Evolutionary conservation across 2,113 vertebrate species (phyloP), one percentile per base, ranked within the genome.

Genomic region (Haliaeetus leucogaster): DNA sequence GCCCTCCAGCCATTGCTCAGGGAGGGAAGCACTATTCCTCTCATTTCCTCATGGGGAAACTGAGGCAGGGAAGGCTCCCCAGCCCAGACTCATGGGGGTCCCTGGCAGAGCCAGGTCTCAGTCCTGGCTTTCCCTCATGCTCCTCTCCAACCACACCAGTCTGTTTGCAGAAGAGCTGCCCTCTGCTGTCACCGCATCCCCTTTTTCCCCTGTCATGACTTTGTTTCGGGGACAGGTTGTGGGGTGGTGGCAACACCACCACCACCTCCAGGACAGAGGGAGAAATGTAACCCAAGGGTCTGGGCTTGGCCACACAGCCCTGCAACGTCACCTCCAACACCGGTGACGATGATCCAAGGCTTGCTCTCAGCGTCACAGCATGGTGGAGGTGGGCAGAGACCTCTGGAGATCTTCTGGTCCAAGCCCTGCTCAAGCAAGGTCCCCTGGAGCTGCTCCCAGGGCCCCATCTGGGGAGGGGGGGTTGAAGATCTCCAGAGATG

Each of bases 401-500:
- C 52, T n/a, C 52, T n/a, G 52, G 45, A 72, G 19, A 19, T 9
- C 40, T 47, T 17, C 22, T 25, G 47, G 20, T 18, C 36, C 55
- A 14, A 59, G 23, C 29, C 7, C 42, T 58, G n/a, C n/a, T 21
- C 43, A 6, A 16, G 32, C 20, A 38, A 27, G 13, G 26, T 18
- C 42, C 38, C 27, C 18, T 5, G 34, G 40, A 84, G 68, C 26
- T 13, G 26, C 30, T 18, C 12, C 19, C 38, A n/a, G 18, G 29
- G 8, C 13, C n/a, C 27, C 11, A 6, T 14, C 23, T 6, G 0
- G 25, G 50, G 50, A 8, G 13, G 22, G 11, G 4, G 30, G 11
- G 23, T 1, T 30, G 56, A 62, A 36, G 58, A 17, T 21, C 48
- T 47, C 59, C 27, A 16, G 40, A n/a, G 27, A 32, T 11, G 48